Base-by-base conservation (phyloP, 2,888 invertebrate genomes). In the Drosophila anomelani region DNA sequence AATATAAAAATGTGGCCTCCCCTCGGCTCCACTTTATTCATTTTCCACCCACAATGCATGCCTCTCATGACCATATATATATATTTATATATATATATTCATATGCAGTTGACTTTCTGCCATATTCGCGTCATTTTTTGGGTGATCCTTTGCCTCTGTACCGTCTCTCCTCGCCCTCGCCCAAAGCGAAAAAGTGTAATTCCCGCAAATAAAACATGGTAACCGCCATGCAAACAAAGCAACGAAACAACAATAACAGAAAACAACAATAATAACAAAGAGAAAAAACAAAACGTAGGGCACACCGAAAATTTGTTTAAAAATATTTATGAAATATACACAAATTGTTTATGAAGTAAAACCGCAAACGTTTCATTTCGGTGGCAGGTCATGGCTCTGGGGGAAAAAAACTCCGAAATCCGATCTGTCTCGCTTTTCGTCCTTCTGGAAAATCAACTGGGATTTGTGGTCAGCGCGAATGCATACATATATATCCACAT, bases 311-410 rank as follows among this genome's bases (percentile, higher is more conserved):
- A 71, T 61, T 74, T 67, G 62, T 53, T 55, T 61, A 60, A 57
- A 49, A 62, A 78, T 71, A 71, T 77, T 75, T 79, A 60, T 59
- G 69, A 79, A 73, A 81, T 83, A 74, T 74, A 72, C 62, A 74
- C 81, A 86, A 84, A 86, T 87, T 84, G 87, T 81, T 86, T 81
- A 79, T 87, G 70, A 81, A 87, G 77, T 68, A 66, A 81, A 79
- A 86, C 87, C 87, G 82, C 82, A 86, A 79, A 77, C 62, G 79
- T 75, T 81, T 69, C 72, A 63, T 54, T 47, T 49, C 49, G 64
- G 41, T 76, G 67, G 67, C 77, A 68, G 68, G 68, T 60, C 67
- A 57, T 20, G 57, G 38, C 70, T 32, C 23, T 23, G 38, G 68
- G 68, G 71, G 39, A 53, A 51, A 49, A 49, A 49, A 49, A 23